Base-by-base conservation (phyloP, 1,140 invertebrate genomes). In the Nixonia krombeini region DNA sequence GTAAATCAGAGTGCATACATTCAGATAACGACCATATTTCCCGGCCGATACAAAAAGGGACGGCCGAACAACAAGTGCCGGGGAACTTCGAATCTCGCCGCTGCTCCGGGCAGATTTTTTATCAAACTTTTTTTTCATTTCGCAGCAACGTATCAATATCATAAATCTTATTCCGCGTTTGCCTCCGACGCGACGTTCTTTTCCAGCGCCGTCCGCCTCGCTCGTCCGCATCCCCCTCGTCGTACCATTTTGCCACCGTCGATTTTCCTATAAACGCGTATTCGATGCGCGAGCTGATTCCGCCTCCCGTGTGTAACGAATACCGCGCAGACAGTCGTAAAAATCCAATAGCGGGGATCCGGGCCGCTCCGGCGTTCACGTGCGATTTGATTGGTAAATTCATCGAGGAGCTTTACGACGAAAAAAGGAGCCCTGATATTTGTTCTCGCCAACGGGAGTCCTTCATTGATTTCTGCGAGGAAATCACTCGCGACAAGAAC, bases 351-450 rank as follows among this genome's bases (percentile, higher is more conserved):
- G 53, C 8, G 31, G 28, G 28, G 52, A 59, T 66, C 26, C 35
- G 56, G 47, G 47, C 28, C 41, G 45, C 41, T 49, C 25, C 29
- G n/a, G 17, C 18, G 16, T 61, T 46, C 42, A 38, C 50, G 17
- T 61, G 46, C 25, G 33, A 52, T 56, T 61, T 68, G 46, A 61
- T 68, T 56, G 46, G 51, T 52, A 51, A 61, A 61, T 66, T 66
- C 49, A 58, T 66, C 41, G 33, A 51, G 23, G 23, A 42, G 33
- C 31, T 52, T 52, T 46, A 33, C 56, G 29, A 41, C 6, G 28
- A 42, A 58, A 28, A 38, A 26, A 45, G 9, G 13, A 18, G 16
- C 8, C 26, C 13, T 1, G 38, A 42, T 42, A 41, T 52, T 42
- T 31, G 10, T 31, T 52, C 37, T 28, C 1, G 17, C 15, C 4